Conservation (phyloP, 2,797 vertebrate species). For the Rhinichthys osculus region DNA sequence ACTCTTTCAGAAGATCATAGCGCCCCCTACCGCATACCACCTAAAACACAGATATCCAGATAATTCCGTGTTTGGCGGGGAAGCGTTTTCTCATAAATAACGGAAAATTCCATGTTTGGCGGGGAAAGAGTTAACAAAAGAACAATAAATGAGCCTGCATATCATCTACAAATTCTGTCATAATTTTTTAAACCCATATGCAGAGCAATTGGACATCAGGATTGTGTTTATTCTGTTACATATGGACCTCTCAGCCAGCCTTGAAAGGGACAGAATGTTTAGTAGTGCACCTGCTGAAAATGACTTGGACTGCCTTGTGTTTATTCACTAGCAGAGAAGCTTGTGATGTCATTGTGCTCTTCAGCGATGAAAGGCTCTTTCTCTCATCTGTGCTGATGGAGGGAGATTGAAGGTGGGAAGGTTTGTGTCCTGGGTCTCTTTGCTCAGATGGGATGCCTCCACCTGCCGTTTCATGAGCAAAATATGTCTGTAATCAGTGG, state of each 20-base stretch:
- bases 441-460: slow-evolving; percentile 7
- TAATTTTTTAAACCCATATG: neutral
- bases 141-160: too few relatives aligned
- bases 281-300: neutral
- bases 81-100: too few relatives aligned
- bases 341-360: slow-evolving; percentile 7
- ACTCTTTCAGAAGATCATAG: too few relatives aligned
- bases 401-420: slow-evolving; percentile 22
- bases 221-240: neutral
- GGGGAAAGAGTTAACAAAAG: too few relatives aligned
- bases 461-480: neutral
- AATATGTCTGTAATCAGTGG: slow-evolving; percentile 12
- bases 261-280: too few relatives aligned
- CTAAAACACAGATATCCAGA: too few relatives aligned
- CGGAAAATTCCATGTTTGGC: too few relatives aligned
- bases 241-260: neutral
- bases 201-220: neutral
- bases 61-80: too few relatives aligned
- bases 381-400: slow-evolving; percentile 2
- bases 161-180: too few relatives aligned
- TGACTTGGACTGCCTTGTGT: neutral
- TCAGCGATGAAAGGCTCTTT: neutral
- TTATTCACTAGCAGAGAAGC: neutral
- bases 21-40: too few relatives aligned
- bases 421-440: slow-evolving; percentile 19